Base-by-base conservation (phyloP, 2,888 invertebrate species). In the Dioctria rufipes region DNA sequence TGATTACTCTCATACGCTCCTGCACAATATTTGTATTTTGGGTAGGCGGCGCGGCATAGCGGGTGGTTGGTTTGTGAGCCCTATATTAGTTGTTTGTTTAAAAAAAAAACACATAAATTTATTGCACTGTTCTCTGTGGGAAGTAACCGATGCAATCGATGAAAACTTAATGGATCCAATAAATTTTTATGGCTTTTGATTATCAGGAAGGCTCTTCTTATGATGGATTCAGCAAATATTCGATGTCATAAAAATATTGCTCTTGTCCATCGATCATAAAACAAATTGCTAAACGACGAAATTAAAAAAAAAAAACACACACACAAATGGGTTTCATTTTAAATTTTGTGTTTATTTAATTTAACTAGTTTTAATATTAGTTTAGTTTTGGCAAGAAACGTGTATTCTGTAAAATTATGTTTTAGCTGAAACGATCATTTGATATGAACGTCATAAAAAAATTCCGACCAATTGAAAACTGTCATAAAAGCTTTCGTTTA, bases 161-260 rank as follows among this genome's bases (percentile, higher is more conserved):
- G 37, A 69, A 69, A 69, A 43, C 40, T 69, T 69, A 69, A 69
- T 51, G 51, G 51, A 37, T 25, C 5, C 69, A 69, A 69, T 69
- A 51, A 69, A n/a, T 9, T 69, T 69, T 69, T 69, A 69, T 69
- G 51, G 39, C 51, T 69, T 69, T 69, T 46, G 49, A 69, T 69
- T 69, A 69, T 69, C 69, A 69, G 25, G 39, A 51, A 3, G 51
- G 49, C 40, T 49, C 11, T 13, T 5, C 4, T 4, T 39, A n/a
- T 49, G 69, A 49, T 25, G 25, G 5, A 51, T 69, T 51, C 49
- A 25, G 9, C 25, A 69, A 39, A 39, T 51, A 69, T 51, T n/a
- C 39, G 51, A 8, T n/a, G 39, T 42, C 39, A 25, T 4, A 37
- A 61, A 13, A 13, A 69, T 51, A 69, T 69, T 67, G 46, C 6